phyloP scores from a whole-genome alignment of 1,140 invertebrate species.

The Drosophila navojoa region DNA sequence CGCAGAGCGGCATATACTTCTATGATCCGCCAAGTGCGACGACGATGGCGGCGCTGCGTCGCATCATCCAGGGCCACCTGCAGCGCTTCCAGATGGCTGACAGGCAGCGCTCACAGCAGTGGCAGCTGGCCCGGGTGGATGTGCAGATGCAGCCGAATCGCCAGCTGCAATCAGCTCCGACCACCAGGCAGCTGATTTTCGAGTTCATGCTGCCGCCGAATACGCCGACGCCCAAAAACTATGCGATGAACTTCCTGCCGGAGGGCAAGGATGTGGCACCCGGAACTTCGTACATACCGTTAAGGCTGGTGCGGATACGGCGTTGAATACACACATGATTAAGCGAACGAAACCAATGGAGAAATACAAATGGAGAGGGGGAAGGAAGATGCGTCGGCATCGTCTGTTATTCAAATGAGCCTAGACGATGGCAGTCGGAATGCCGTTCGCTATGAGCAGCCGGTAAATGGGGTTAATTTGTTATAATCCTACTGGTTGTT shows the following conservation, averaged over 20 bases:
- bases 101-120: constrained; percentile 16
- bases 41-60: constrained; percentile 58
- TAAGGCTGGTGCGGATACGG: constrained; percentile 62
- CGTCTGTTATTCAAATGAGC: constrained; percentile 49
- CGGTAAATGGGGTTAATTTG: constrained; percentile 71
- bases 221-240: constrained; percentile 72
- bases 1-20: constrained; percentile 30
- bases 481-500: constrained; percentile 72
- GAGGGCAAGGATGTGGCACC: constrained; percentile 75
- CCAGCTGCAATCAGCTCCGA: constrained; percentile 21
- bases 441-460: constrained; percentile 34
- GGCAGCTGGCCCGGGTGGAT: constrained; percentile 32
- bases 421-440: constrained; percentile 10
- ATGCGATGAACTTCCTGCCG: constrained; percentile 72
- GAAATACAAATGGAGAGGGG: neutral
- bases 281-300: constrained; percentile 80
- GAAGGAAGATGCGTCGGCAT: constrained; percentile 21
- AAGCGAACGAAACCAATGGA: neutral
- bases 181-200: constrained; percentile 38
- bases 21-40: constrained; percentile 50
- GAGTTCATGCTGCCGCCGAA: constrained; percentile 58
- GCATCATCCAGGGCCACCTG: constrained; percentile 62
- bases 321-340: constrained; percentile 31
- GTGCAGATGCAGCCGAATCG: constrained; percentile 25
- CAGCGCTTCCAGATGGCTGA: constrained; percentile 66